Conservation (phyloP, 2,888 invertebrate species). For the Metacarcinus magister region DNA sequence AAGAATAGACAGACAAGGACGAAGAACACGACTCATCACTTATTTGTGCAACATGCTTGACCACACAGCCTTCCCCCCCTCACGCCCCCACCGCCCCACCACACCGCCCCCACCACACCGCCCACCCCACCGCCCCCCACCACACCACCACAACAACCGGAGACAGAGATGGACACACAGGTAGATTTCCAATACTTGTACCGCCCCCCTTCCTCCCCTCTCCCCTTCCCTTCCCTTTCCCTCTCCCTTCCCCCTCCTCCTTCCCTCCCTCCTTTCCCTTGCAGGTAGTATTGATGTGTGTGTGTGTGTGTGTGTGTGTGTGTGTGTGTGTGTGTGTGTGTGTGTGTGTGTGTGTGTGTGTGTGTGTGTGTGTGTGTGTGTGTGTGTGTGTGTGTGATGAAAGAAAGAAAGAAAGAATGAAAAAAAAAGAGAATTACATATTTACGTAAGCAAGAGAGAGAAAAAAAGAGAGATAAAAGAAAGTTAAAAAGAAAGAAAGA, state of each 20-base stretch:
- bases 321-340: conserved; percentile 18
- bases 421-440: not conserved
- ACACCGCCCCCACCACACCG: too few species aligned
- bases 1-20: not conserved
- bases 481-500: too few species aligned
- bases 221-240: too few species aligned
- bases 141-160: too few species aligned
- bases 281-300: not conserved
- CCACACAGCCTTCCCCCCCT: not conserved
- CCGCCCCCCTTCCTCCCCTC: too few species aligned
- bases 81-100: not conserved
- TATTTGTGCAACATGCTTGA: not conserved
- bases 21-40: not conserved
- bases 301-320: not conserved
- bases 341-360: conserved; percentile 31
- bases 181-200: too few species aligned
- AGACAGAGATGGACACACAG: too few species aligned
- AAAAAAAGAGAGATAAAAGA: not conserved
- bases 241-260: not conserved
- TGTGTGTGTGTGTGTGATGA: not conserved
- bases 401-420: not conserved
- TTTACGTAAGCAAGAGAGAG: not conserved
- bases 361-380: not conserved
- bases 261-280: not conserved
- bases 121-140: too few species aligned